Conservation (phyloP, 2,888 invertebrate species). For the Zaprionus bogoriensis region DNA sequence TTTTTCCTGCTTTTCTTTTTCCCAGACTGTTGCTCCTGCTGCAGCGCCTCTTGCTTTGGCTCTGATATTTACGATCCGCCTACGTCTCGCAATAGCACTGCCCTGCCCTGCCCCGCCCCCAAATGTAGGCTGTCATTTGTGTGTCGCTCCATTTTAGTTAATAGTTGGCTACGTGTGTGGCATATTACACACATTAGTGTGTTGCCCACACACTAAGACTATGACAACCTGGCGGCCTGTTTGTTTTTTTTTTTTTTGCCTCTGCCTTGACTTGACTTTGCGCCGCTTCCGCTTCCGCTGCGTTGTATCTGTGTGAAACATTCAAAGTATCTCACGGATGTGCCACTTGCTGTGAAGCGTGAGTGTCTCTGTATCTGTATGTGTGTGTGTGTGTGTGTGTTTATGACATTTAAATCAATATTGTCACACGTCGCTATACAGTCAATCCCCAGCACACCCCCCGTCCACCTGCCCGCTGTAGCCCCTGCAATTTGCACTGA, state of each 20-base stretch:
- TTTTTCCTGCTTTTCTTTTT: background rate
- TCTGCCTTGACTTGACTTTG: constrained; percentile 60
- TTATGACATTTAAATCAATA: constrained; percentile 79
- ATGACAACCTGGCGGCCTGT: constrained; percentile 34
- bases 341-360: constrained; percentile 65
- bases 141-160: constrained; percentile 65
- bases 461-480: background rate
- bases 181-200: constrained; percentile 71
- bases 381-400: constrained; percentile 43
- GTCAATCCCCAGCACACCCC: background rate
- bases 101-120: constrained; percentile 21
- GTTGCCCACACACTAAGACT: constrained; percentile 11
- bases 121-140: constrained; percentile 65
- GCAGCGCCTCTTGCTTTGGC: no score
- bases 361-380: background rate
- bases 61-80: constrained; percentile 40
- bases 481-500: constrained; percentile 50
- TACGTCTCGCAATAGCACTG: background rate
- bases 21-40: background rate
- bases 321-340: constrained; percentile 76
- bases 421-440: constrained; percentile 55
- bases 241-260: constrained; percentile 47
- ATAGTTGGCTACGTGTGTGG: constrained; percentile 74
- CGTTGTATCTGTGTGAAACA: constrained; percentile 63
- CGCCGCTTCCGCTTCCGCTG: constrained; percentile 53